Evolutionary conservation across 1,140 invertebrate species (phyloP).

Genomic region (Samia ricini): DNA sequence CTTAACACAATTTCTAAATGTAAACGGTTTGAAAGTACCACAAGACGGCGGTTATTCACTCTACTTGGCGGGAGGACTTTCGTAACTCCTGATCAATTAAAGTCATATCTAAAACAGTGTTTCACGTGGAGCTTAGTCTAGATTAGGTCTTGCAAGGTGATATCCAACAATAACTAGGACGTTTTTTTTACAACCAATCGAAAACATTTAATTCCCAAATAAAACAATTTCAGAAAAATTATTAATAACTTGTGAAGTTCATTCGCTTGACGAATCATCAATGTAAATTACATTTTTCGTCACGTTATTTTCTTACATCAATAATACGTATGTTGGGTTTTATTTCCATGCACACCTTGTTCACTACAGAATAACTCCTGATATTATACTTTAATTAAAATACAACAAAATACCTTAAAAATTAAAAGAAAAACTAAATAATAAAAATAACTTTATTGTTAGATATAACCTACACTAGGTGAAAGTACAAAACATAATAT

Average conservation of each 20-base stretch:
- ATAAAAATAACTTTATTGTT: conserved; percentile 18
- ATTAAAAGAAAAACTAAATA: not conserved
- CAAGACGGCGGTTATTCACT: no score
- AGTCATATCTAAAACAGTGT: no score
- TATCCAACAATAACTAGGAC: no score
- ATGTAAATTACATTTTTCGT: not conserved
- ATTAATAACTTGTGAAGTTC: not conserved
- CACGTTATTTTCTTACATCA: not conserved
- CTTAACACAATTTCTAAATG: no score
- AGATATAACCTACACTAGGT: conserved; percentile 20
- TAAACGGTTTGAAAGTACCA: no score
- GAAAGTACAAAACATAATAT: conserved; percentile 36
- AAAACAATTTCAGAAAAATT: no score
- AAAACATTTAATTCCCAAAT: no score
- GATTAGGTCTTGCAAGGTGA: no score
- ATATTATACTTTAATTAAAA: not conserved
- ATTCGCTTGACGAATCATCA: not conserved
- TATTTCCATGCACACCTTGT: not conserved
- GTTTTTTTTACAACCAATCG: no score
- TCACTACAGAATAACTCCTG: not conserved
- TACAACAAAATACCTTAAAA: not conserved
- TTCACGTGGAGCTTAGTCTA: no score
- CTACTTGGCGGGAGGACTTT: no score
- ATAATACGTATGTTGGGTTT: not conserved
- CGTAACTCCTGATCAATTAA: no score